Percentiles rank a stretch among this genome's conserved stretches.
Conservation (phyloP, 2,797 vertebrate genomes). For the Gymnothorax javanicus region DNA sequence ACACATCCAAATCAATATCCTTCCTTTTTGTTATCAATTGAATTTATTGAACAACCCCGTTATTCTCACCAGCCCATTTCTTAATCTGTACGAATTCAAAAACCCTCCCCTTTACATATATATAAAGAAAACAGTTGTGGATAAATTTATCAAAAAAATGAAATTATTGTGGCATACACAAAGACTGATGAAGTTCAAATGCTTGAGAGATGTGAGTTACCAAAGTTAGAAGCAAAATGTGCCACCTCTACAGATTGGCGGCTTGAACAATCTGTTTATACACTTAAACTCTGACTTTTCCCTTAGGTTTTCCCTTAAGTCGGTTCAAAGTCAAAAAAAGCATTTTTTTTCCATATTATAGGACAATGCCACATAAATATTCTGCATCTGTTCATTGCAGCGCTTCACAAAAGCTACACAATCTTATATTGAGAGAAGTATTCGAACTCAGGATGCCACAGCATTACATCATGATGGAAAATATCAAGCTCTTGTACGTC, state of each 20-base stretch:
- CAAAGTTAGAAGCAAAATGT: background rate
- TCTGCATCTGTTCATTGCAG: no score
- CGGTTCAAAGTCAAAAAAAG: no score
- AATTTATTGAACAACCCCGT: background rate
- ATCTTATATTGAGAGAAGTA: no score
- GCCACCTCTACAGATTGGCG: background rate
- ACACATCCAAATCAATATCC: background rate
- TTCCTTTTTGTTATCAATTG: background rate
- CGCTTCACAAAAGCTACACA: no score
- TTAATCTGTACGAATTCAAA: background rate
- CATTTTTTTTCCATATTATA: no score
- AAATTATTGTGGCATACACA: background rate
- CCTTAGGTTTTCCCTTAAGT: no score
- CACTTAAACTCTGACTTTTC: no score
- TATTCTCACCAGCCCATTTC: background rate
- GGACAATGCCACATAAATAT: no score
- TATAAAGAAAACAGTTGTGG: background rate
- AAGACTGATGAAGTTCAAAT: background rate
- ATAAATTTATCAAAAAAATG: background rate
- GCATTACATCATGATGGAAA: no score
- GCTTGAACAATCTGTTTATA: background rate
- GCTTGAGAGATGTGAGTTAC: background rate
- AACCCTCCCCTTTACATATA: background rate
- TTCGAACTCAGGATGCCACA: no score
- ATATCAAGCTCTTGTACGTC: no score